Evolutionary conservation across 2,797 vertebrate genomes (phyloP).

Genomic region (Pantherophis vulpinus): DNA sequence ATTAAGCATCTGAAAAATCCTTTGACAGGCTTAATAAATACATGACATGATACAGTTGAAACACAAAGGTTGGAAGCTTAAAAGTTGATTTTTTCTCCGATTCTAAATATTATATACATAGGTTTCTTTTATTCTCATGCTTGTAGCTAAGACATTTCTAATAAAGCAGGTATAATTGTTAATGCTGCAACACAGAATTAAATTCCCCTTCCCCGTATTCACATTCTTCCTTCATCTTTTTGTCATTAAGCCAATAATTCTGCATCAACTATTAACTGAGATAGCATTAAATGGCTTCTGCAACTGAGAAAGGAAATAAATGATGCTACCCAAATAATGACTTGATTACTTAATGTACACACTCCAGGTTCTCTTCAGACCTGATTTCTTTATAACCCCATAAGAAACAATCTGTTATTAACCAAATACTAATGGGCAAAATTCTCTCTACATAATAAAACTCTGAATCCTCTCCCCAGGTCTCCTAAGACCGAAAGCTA

Average conservation of each 20-base stretch:
- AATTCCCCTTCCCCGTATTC: background rate
- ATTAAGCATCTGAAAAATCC: conserved; percentile 8
- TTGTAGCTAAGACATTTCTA: background rate
- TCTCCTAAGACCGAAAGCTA: conserved; percentile 4
- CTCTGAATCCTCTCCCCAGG: background rate
- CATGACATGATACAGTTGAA: background rate
- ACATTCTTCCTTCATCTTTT: background rate
- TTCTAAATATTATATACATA: background rate
- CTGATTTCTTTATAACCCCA: background rate
- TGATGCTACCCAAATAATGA: conserved; percentile 11
- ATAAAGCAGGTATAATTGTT: background rate
- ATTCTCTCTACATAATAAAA: conserved; percentile 21
- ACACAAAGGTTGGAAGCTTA: background rate
- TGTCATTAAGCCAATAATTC: conserved; percentile 9
- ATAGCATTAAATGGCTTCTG: conserved; percentile 35
- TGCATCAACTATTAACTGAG: background rate
- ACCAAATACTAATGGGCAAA: conserved; percentile 15
- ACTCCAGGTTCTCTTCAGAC: conserved; percentile 19
- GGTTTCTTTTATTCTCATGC: background rate
- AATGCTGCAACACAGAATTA: background rate
- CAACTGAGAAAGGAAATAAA: conserved; percentile 43
- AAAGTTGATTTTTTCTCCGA: background rate
- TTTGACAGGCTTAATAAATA: conserved; percentile 11
- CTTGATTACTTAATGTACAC: conserved; percentile 30
- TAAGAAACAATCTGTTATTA: background rate